Conservation (phyloP, 2,113 vertebrate genomes). For the Odontesthes bonariensis region DNA sequence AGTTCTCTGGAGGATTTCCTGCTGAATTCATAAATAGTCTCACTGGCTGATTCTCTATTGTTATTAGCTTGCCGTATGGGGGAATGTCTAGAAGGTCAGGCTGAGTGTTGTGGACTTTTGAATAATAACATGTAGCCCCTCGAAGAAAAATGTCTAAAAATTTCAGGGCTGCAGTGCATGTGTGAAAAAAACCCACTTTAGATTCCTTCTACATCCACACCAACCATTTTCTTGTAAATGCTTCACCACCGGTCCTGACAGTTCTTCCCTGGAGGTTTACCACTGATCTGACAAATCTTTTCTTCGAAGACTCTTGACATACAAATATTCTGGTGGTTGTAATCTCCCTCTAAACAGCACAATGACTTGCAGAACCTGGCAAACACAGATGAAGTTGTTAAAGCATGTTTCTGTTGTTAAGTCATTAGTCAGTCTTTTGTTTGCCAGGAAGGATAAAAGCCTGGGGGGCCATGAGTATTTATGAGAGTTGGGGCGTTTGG, state of each 20-base stretch:
- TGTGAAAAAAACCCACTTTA: not conserved
- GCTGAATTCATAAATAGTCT: too few relatives aligned
- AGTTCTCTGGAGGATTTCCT: too few relatives aligned
- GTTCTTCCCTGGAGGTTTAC: not conserved
- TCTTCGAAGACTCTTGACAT: slow-evolving; percentile 9
- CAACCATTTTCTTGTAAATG: slow-evolving; percentile 22
- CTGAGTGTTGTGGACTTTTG: not conserved
- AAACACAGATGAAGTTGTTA: slow-evolving; percentile 48
- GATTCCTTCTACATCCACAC: not conserved
- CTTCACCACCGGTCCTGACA: not conserved
- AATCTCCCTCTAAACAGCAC: slow-evolving; percentile 2
- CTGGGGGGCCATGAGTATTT: slow-evolving; percentile 51
- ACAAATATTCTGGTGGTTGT: slow-evolving; percentile 26
- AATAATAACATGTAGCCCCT: not conserved
- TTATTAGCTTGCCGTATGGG: too few relatives aligned
- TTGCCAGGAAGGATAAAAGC: slow-evolving; percentile 70
- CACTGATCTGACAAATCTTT: slow-evolving; percentile 4
- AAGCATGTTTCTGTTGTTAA: slow-evolving; percentile 71
- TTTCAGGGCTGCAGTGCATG: not conserved
- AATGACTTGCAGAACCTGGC: slow-evolving; percentile 51
- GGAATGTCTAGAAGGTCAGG: not conserved
- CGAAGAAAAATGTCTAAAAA: not conserved
- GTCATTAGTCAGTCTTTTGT: slow-evolving; percentile 70
- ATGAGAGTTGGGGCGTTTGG: slow-evolving; percentile 33
- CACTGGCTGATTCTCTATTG: too few relatives aligned